phyloP scores from a whole-genome alignment of 1,140 invertebrate genomes.

The Dicyema japonicum region DNA sequence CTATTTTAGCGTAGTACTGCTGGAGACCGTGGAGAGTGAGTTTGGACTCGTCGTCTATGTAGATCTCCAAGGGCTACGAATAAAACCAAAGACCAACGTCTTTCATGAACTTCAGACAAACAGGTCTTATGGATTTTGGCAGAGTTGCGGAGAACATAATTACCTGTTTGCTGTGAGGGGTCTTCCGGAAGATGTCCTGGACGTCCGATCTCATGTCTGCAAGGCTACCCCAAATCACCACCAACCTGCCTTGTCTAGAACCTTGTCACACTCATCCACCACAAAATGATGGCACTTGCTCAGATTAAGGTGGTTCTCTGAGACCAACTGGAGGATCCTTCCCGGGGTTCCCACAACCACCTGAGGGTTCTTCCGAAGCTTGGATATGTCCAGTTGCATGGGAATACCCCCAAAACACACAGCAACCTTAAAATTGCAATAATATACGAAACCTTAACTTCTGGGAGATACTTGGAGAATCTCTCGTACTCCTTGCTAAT shows the following conservation, averaged over 20 bases:
- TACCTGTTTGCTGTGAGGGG: slow-evolving; percentile 90
- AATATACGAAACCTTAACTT: slow-evolving; percentile 33
- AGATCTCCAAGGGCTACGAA: slow-evolving; percentile 82
- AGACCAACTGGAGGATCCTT: slow-evolving; percentile 61
- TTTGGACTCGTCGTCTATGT: slow-evolving; percentile 96
- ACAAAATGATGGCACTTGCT: slow-evolving; percentile 89
- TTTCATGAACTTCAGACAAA: slow-evolving; percentile 99
- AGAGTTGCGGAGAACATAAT: slow-evolving; percentile 99
- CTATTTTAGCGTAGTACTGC: slow-evolving; percentile 95
- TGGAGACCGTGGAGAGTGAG: slow-evolving; percentile 86
- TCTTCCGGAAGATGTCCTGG: slow-evolving; percentile 93
- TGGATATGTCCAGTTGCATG: slow-evolving; percentile 78
- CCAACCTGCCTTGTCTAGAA: slow-evolving; percentile 68
- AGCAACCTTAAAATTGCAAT: not conserved
- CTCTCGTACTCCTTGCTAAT: slow-evolving; percentile 93
- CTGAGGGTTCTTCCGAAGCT: slow-evolving; percentile 63
- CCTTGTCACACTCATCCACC: slow-evolving; percentile 89
- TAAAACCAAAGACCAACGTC: slow-evolving; percentile 39
- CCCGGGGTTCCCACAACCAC: slow-evolving; percentile 92
- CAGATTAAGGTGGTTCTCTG: slow-evolving; percentile 49
- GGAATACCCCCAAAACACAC: slow-evolving; percentile 31
- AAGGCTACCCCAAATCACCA: slow-evolving; percentile 9
- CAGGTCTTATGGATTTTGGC: slow-evolving; percentile 87
- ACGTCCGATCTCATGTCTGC: slow-evolving; percentile 90
- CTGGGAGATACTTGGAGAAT: slow-evolving; percentile 83